These are phyloP conservation scores for Scopus umbretta DNA, from an alignment of 2,113 vertebrate species.

Conservation along the genomic window DNA sequence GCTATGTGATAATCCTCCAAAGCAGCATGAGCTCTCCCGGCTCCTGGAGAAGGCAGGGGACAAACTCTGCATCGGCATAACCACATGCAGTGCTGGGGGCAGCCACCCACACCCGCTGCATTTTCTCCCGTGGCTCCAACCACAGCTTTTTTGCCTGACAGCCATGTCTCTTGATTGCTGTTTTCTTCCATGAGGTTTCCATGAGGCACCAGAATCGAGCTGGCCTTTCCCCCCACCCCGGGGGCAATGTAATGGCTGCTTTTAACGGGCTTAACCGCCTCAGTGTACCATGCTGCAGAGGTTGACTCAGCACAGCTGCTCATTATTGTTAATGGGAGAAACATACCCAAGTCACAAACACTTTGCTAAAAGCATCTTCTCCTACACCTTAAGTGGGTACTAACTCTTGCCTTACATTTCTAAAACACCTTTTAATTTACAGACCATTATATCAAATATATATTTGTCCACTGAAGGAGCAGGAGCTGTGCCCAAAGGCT, in stretches of 20 bases:
- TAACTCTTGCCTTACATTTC: neutral
- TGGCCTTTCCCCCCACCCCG: neutral
- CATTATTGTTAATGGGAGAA: neutral
- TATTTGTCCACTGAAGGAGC: neutral
- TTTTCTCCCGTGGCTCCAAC: too few species aligned
- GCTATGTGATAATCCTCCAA: neutral
- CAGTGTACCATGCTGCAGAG: fast-evolving
- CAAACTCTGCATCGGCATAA: neutral
- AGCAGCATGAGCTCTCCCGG: neutral
- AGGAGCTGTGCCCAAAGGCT: neutral
- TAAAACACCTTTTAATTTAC: neutral
- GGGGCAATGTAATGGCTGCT: fast-evolving
- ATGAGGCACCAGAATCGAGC: neutral
- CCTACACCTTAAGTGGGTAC: neutral
- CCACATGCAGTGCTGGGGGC: fast-evolving
- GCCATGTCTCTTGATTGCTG: neutral
- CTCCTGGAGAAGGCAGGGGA: neutral
- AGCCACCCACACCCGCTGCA: neutral
- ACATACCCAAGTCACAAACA: fast-evolving
- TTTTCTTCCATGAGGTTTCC: neutral
- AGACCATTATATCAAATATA: neutral
- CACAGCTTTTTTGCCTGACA: neutral
- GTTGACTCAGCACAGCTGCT: neutral
- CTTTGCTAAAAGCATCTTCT: neutral
- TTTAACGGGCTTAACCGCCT: neutral